phyloP scores from a whole-genome alignment of 2,113 vertebrate species.

The Protobothrops flavoviridis region DNA sequence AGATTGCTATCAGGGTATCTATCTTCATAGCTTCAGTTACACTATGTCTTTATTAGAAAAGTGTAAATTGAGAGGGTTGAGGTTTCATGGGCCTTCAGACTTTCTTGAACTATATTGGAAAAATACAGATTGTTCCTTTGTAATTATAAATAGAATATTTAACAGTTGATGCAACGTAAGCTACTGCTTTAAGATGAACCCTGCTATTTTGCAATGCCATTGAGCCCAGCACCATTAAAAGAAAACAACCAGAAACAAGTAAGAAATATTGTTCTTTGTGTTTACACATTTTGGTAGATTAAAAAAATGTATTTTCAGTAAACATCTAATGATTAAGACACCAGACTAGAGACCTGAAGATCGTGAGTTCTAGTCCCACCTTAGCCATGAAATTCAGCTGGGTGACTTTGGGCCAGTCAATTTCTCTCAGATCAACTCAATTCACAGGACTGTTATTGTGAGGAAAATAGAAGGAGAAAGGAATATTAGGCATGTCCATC shows the following conservation, averaged over 20 bases:
- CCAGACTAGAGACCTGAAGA: neutral
- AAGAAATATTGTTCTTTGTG: neutral
- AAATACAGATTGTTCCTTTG: neutral
- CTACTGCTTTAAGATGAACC: slow-evolving; percentile 16
- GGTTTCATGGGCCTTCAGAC: slow-evolving; percentile 18
- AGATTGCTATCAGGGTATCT: neutral
- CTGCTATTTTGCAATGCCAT: neutral
- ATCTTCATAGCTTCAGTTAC: neutral
- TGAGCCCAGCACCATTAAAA: slow-evolving; percentile 5
- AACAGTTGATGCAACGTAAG: neutral
- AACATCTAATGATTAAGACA: neutral
- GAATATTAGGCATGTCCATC: neutral
- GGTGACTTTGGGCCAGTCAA: neutral
- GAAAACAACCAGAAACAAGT: neutral
- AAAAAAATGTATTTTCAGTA: neutral
- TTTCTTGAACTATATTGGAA: neutral
- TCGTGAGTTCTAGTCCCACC: neutral
- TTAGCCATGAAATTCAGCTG: neutral
- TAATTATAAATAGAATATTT: slow-evolving; percentile 16
- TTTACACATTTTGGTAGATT: neutral
- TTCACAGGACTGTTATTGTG: neutral
- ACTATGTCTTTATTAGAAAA: neutral
- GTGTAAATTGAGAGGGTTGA: neutral
- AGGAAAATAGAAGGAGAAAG: neutral
- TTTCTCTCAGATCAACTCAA: neutral